A percentile compares a stretch with the other conserved stretches of the same genome.
Evolutionary conservation across 35 echinoderm and acorn worm genomes (phyloP).

Genomic region (Heliocidaris erythrogramma): DNA sequence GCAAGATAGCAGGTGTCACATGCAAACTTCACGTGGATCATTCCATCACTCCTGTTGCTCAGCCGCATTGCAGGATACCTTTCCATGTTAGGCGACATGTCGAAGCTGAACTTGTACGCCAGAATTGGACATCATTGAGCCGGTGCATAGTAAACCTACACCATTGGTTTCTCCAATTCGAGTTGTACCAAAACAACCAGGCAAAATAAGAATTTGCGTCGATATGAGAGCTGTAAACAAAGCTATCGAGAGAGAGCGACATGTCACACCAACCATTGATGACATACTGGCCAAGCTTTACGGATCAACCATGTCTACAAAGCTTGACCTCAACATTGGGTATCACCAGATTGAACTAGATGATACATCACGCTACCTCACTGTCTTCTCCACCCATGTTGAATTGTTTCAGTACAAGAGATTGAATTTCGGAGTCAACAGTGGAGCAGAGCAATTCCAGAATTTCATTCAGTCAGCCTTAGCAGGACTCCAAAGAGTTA

Average conservation of each 20-base stretch:
- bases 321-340: constrained; percentile 60
- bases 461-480: constrained; percentile 77
- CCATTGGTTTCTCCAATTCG: constrained; percentile 87
- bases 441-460: constrained; percentile 76
- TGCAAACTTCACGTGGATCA: constrained; percentile 68
- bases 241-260: constrained; percentile 66
- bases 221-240: no score
- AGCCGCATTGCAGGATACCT: constrained; percentile 73
- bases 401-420: constrained; percentile 65
- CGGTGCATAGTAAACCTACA: constrained; percentile 65
- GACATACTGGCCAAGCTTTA: constrained; percentile 68
- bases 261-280: constrained; percentile 78
- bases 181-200: constrained; percentile 62
- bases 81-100: constrained; percentile 69
- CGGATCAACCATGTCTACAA: constrained; percentile 62
- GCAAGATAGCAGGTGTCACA: constrained; percentile 55
- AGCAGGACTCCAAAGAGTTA: constrained; percentile 57
- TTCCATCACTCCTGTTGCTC: constrained; percentile 55
- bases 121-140: constrained; percentile 76
- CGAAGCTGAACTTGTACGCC: constrained; percentile 62
- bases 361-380: constrained; percentile 67
- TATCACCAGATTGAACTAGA: constrained; percentile 81
- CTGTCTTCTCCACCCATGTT: constrained; percentile 76
- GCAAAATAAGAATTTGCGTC: constrained; percentile 64
- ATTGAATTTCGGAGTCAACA: constrained; percentile 77